Base-by-base conservation (phyloP, 2,797 vertebrate genomes). In the Cossypha dichroa region DNA sequence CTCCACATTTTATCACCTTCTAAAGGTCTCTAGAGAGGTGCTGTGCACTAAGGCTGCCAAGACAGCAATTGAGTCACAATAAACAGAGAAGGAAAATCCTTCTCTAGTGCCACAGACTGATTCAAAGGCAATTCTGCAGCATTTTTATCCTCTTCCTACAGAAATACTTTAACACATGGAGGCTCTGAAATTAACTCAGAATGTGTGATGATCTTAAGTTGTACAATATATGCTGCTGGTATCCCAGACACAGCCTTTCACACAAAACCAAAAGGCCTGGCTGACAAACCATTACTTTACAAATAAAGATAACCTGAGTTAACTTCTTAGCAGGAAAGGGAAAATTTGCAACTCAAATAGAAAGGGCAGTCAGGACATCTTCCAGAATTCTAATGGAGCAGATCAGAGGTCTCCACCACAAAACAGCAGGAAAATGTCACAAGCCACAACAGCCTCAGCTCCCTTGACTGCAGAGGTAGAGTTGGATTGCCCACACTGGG, bases 191-290 rank as follows among this genome's bases (percentile, higher is more conserved):
- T 46, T 54, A 63, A 70, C 13, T 45, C 56, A 67, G 5, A 19
- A 49, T 0, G 5, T 40, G 20, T 2, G 0, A 54, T 67, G 38
- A 38, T 15, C 34, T 82, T 23, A 69, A 68, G 19, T 13, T 8
- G 8, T 28, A n/a, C 29, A 52, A 31, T 20, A 59, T 1, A 33
- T 13, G 29, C 23, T 51, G 23, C 40, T 46, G 15, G 7, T 17
- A 69, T 38, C 31, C 51, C 80, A 38, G 19, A 68, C 38, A 72
- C 26, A 49, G 43, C 25, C 13, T 58, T 26, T 5, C 43, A 72
- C 33, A 80, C 22, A 55, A 90, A 58, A 38, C 20, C 25, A 52
- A 45, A 82, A 73, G 25, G 15, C 43, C 52, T 51, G 40, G 31
- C 29, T 77, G 40, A 54, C 17, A 89, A 87, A 56, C 7, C 18